Evolutionary conservation across 1,140 invertebrate species (phyloP), one percentile per base, ranked within the genome.

Genomic region (Drosophila kanapiae): DNA sequence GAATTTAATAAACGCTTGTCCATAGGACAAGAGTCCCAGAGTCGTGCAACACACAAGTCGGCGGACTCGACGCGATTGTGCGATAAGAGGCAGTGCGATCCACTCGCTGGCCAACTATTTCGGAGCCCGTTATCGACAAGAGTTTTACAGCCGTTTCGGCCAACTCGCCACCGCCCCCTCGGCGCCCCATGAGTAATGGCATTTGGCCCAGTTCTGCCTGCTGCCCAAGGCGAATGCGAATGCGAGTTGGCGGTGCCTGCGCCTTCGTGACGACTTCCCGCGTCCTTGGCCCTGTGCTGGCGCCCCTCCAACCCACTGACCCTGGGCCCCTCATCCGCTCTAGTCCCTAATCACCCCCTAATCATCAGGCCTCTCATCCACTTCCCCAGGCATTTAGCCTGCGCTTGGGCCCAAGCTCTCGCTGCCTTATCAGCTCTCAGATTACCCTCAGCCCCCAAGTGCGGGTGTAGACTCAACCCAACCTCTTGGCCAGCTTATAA

Each of bases 71-170:
- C 58, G 40, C 49, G 63, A 65, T 70, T 51, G 40, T 43, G 51
- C 71, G 84, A 87, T 87, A 87, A 88, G 77, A 71, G 63, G 78
- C 72, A 88, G 78, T 80, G 74, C 77, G 49, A 84, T 75, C 78
- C 53, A 40, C 37, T 43, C 40, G 31, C 69, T 48, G 23, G 35
- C 58, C 7, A 56, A 53, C 65, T 70, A 38, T 29, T 56, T 48
- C 11, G 47, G 42, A 38, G 48, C 27, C 48, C 65, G 65, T 76
- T 85, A 85, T 85, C 82, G 62, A 38, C 23, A 35, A 38, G 33
- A 33, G 68, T 71, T 69, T 47, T 69, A 71, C 4, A 33, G 40
- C 27, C 68, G 38, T 11, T 11, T 31, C 33, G 42, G 62, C 40
- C 35, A 9, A 29, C 37, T 56, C 18, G 18, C 31, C 14, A 5